Percentiles rank a stretch among this genome's conserved stretches.
phyloP scores from a whole-genome alignment of 2,888 invertebrate genomes.

The Aspidapion aeneum region DNA sequence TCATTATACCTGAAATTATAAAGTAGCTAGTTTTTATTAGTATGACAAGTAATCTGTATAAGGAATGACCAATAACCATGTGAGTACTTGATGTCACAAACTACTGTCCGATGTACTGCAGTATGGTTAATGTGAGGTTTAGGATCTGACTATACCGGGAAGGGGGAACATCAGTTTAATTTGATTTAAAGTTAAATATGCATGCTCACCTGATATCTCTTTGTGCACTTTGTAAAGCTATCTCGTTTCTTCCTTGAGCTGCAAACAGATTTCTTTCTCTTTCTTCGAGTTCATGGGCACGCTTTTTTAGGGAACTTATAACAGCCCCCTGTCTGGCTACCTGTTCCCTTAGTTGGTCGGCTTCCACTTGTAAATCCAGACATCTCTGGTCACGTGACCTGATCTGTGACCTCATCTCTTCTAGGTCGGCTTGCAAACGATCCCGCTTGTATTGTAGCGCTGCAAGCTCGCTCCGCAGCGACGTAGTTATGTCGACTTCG shows the following conservation, averaged over 20 bases:
- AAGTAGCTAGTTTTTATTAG: not conserved
- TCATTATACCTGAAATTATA: conserved; percentile 56
- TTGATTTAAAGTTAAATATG: too few relatives aligned
- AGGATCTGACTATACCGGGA: too few relatives aligned
- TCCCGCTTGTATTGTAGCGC: conserved; percentile 82
- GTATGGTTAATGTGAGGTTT: too few relatives aligned
- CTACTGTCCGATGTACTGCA: too few relatives aligned
- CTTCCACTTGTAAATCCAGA: conserved; percentile 74
- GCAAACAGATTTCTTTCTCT: conserved; percentile 67
- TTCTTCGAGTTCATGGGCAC: conserved; percentile 76
- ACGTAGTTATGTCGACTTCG: conserved; percentile 64
- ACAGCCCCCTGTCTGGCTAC: conserved; percentile 78
- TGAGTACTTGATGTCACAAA: too few relatives aligned
- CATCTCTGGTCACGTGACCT: conserved; percentile 68
- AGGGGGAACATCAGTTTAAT: too few relatives aligned
- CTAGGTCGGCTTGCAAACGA: conserved; percentile 71
- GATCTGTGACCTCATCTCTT: conserved; percentile 59
- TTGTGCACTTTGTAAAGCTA: conserved; percentile 69
- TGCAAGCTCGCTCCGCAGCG: conserved; percentile 78
- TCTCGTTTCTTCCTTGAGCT: conserved; percentile 59
- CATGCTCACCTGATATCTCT: conserved; percentile 57
- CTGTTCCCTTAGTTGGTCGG: conserved; percentile 76
- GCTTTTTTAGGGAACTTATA: conserved; percentile 74
- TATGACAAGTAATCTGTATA: too few relatives aligned
- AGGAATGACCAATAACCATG: too few relatives aligned